phyloP scores from a whole-genome alignment of 2,888 invertebrate species.

The Teleiodes luculella region DNA sequence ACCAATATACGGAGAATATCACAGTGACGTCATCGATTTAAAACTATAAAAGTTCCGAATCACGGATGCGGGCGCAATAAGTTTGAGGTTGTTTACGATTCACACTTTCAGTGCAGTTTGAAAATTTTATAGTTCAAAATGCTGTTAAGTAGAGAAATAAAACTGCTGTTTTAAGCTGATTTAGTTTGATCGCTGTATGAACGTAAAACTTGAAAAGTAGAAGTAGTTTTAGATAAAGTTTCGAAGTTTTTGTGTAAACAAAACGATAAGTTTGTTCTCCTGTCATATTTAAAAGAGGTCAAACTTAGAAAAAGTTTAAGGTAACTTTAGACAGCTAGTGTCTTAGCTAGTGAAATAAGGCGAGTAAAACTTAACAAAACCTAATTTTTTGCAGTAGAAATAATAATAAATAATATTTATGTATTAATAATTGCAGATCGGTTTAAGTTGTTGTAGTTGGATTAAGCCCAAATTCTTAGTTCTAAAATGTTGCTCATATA shows the following conservation, averaged over 20 bases:
- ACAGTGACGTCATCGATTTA: constrained; percentile 36
- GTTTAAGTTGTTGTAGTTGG: too few species aligned
- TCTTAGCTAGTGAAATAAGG: too few species aligned
- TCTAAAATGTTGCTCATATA: too few species aligned
- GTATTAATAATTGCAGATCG: too few species aligned
- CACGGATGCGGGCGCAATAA: constrained; percentile 24
- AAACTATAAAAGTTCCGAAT: constrained; percentile 21
- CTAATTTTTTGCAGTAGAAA: too few species aligned
- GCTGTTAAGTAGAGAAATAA: constrained; percentile 11
- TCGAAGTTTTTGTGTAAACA: constrained; percentile 15
- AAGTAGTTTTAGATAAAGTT: neutral
- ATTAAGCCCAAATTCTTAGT: too few species aligned
- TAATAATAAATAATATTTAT: too few species aligned
- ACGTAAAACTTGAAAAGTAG: neutral
- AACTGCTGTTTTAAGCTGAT: constrained; percentile 12
- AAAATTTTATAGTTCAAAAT: constrained; percentile 17
- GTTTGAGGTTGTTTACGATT: constrained; percentile 20
- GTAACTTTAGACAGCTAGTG: neutral
- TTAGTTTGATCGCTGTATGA: neutral
- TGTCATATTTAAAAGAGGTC: neutral
- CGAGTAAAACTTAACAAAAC: too few species aligned
- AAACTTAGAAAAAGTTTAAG: neutral
- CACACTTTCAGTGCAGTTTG: constrained; percentile 13
- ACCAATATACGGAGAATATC: constrained; percentile 35
- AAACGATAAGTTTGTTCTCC: constrained; percentile 8